Percentiles rank a stretch among this genome's conserved stretches.
These are phyloP conservation scores for Apolygus lucorum DNA, from an alignment of 1,140 invertebrate species.

Conservation along the genomic window DNA sequence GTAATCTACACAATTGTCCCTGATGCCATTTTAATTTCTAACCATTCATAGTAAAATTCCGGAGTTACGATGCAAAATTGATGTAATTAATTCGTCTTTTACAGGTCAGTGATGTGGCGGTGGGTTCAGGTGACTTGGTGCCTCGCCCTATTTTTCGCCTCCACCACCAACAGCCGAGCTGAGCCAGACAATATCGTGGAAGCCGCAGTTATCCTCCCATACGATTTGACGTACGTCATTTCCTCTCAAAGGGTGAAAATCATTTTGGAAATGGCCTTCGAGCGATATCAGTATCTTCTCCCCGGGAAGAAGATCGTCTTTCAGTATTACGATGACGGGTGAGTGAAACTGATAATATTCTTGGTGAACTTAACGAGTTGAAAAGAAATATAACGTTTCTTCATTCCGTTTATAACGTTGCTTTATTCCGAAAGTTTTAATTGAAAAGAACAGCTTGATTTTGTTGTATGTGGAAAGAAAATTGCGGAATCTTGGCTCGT, in stretches of 20 bases:
- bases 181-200: not conserved
- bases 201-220: not conserved
- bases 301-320: not conserved
- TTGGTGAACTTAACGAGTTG: too few relatives aligned
- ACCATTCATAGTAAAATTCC: too few relatives aligned
- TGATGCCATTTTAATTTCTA: too few relatives aligned
- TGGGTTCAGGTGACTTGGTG: not conserved
- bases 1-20: too few relatives aligned
- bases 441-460: too few relatives aligned
- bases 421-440: too few relatives aligned
- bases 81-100: not conserved
- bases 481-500: too few relatives aligned
- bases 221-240: not conserved
- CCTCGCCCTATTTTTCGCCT: not conserved
- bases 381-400: too few relatives aligned
- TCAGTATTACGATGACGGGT: not conserved
- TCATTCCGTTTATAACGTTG: too few relatives aligned
- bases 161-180: not conserved
- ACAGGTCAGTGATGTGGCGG: not conserved
- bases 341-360: too few relatives aligned
- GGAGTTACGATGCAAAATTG: too few relatives aligned
- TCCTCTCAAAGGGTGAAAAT: not conserved
- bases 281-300: not conserved
- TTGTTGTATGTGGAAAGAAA: too few relatives aligned
- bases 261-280: not conserved